Evolutionary conservation across 2,113 vertebrate genomes (phyloP).

Genomic region (Rhabdornis inornatus): DNA sequence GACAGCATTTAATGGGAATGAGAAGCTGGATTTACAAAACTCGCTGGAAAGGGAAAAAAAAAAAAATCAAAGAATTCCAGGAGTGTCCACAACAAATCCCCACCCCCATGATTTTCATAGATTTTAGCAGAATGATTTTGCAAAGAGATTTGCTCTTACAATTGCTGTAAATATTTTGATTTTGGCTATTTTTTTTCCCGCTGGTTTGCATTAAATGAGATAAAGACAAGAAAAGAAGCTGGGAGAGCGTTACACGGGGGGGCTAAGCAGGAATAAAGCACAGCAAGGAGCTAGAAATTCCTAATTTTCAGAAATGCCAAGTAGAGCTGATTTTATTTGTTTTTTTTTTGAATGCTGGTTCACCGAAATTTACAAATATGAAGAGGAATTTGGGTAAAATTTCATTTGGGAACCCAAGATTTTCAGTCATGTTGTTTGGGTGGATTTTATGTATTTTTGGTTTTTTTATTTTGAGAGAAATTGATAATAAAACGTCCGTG

Average conservation of each 20-base stretch:
- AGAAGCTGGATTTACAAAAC: constrained; percentile 19
- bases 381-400: not conserved
- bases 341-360: not conserved
- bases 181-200: not conserved
- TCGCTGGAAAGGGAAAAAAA: not conserved
- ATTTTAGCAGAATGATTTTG: not conserved
- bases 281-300: not conserved
- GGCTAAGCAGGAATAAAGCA: not conserved
- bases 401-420: not conserved
- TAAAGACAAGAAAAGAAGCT: not conserved
- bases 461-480: not conserved
- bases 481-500: not conserved
- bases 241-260: not conserved
- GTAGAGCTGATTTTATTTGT: not conserved
- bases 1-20: constrained; percentile 37
- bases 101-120: not conserved
- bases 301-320: constrained; percentile 24
- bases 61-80: not conserved
- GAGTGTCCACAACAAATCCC: not conserved
- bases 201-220: not conserved
- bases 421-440: not conserved
- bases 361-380: not conserved
- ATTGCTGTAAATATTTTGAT: not conserved
- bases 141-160: not conserved
- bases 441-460: not conserved